Percentiles rank a stretch among this genome's conserved stretches.
Evolutionary conservation across 2,888 invertebrate genomes (phyloP).

Genomic region (Caenorhabditis angaria): DNA sequence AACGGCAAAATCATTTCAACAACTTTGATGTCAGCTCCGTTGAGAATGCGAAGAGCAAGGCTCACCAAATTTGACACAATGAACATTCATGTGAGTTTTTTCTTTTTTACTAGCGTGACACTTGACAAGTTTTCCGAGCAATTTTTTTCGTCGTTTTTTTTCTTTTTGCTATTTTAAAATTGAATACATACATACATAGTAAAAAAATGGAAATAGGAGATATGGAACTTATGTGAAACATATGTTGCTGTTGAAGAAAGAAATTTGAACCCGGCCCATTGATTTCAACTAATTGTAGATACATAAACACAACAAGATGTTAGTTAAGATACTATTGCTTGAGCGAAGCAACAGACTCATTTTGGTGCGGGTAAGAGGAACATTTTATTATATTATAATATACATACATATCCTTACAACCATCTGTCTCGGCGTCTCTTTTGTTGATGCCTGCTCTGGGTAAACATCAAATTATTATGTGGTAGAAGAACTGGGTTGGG

Average conservation of each 20-base stretch:
- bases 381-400: conserved; percentile 3
- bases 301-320: too few species aligned
- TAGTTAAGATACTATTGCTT: neutral
- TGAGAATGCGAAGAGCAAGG: conserved; percentile 61
- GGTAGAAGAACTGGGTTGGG: neutral
- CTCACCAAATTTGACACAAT: conserved; percentile 67
- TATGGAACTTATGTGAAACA: neutral
- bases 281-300: conserved; percentile 1
- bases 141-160: neutral
- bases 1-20: conserved; percentile 54
- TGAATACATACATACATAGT: too few species aligned
- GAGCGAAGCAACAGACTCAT: neutral
- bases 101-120: conserved; percentile 26
- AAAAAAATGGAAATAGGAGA: neutral
- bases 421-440: conserved; percentile 4
- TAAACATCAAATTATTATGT: neutral
- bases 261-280: neutral
- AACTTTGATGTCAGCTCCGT: conserved; percentile 63
- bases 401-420: neutral
- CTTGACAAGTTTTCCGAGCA: conserved; percentile 27
- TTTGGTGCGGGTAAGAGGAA: neutral
- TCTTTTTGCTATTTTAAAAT: too few species aligned
- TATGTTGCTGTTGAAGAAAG: too few species aligned
- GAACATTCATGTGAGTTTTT: conserved; percentile 52
- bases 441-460: neutral